These are phyloP conservation scores for Climacteris rufus DNA, from an alignment of 2,113 vertebrate species.

Conservation along the genomic window DNA sequence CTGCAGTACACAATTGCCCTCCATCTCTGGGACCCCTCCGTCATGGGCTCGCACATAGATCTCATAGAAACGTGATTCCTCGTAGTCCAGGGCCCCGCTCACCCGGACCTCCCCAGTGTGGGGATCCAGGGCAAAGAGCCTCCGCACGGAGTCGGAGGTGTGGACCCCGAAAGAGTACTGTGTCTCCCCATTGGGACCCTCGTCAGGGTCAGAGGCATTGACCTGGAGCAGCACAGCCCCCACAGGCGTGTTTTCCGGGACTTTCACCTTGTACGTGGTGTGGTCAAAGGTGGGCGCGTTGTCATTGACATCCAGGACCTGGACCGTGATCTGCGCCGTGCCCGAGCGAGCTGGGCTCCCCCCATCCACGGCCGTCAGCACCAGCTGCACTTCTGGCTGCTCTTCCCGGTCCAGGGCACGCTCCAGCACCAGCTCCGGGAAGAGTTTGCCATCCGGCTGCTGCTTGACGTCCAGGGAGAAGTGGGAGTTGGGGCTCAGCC, in stretches of 20 bases:
- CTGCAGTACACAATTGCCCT: slow-evolving; percentile 79
- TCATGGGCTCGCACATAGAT: slow-evolving; percentile 82
- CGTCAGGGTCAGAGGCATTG: slow-evolving; percentile 75
- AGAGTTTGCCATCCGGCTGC: slow-evolving; percentile 76
- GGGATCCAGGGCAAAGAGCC: slow-evolving; percentile 75
- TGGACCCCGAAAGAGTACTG: slow-evolving; percentile 79
- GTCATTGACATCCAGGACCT: slow-evolving; percentile 84
- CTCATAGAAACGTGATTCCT: slow-evolving; percentile 78
- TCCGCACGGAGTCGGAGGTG: slow-evolving; percentile 66
- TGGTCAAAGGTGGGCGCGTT: slow-evolving; percentile 79
- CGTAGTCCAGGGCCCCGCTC: slow-evolving; percentile 76
- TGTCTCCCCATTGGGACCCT: slow-evolving; percentile 80
- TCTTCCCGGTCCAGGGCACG: slow-evolving; percentile 76
- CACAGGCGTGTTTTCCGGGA: slow-evolving; percentile 68
- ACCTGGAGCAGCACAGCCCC: slow-evolving; percentile 72
- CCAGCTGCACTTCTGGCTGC: slow-evolving; percentile 71
- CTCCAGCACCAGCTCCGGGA: slow-evolving; percentile 80
- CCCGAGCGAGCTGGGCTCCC: slow-evolving; percentile 74
- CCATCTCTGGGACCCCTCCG: slow-evolving; percentile 80
- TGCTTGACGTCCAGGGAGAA: slow-evolving; percentile 76
- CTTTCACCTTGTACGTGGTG: slow-evolving; percentile 61
- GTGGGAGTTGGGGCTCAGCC: slow-evolving; percentile 68
- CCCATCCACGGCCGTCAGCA: slow-evolving; percentile 77
- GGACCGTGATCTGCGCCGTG: slow-evolving; percentile 71
- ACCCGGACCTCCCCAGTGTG: slow-evolving; percentile 76